Conservation (phyloP, 1,140 invertebrate genomes). For the Drosophila ambigua region DNA sequence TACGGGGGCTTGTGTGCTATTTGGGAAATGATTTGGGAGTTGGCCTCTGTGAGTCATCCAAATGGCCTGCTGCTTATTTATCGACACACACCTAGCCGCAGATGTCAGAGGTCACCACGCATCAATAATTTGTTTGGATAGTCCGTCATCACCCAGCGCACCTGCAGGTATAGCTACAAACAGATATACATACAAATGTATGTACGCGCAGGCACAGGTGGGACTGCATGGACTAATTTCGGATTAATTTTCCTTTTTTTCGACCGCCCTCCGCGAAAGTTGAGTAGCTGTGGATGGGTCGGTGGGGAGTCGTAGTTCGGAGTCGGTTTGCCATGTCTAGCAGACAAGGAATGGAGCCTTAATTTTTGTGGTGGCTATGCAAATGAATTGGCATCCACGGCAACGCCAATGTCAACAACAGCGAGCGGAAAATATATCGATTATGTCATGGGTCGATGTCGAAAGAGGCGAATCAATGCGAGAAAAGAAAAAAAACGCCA, state of each 20-base stretch:
- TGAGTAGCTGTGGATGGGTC: constrained; percentile 1
- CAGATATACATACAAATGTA: neutral
- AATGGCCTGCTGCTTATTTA: constrained; percentile 31
- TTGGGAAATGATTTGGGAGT: neutral
- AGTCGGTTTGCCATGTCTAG: no score
- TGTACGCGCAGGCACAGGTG: constrained; percentile 6
- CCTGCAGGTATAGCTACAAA: constrained; percentile 23
- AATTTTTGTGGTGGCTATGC: constrained; percentile 42
- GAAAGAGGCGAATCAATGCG: neutral
- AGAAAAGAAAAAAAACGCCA: neutral
- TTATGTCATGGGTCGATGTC: constrained; percentile 53
- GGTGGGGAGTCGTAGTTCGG: no score
- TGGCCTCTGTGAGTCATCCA: constrained; percentile 29
- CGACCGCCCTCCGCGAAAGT: constrained; percentile 8
- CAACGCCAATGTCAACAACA: constrained; percentile 6
- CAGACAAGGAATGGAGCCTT: neutral
- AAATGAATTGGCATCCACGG: constrained; percentile 41
- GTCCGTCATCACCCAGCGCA: constrained; percentile 5
- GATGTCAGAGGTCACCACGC: constrained; percentile 51
- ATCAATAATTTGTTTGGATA: constrained; percentile 37
- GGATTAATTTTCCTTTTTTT: constrained; percentile 37
- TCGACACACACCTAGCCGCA: constrained; percentile 24
- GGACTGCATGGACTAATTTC: constrained; percentile 8
- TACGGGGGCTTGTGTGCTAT: neutral
- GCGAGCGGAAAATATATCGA: constrained; percentile 29